Base-by-base conservation (phyloP, 2,797 vertebrate genomes). In the Lophius americanus region DNA sequence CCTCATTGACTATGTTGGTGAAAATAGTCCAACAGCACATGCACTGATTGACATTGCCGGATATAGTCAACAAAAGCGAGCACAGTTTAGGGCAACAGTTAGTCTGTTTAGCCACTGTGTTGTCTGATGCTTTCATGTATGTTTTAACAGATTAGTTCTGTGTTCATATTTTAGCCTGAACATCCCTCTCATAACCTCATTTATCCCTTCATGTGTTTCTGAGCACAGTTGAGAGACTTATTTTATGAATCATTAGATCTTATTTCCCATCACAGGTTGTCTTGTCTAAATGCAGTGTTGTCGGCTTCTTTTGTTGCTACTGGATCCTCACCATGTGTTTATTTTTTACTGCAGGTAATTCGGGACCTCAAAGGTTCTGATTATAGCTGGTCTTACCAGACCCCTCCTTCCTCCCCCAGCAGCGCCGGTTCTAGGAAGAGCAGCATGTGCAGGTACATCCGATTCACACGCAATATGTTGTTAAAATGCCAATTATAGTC, bases 361-460 rank as follows among this genome's bases (percentile, higher is more conserved):
- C 93, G 96, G 81, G 98, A 99, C 87, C 89, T 99, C 81, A 99
- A 99, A 87, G 97, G 98, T 49, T 99, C 98, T 0, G 98, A 99
- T 84, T 98, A 96, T 71, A 97, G 94, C 88, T 99, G 98, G 98
- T 97, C 97, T 46, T 99, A 99, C 89, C 97, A 99, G 93, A 99
- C 98, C 0, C 98, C 97, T 0, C 98, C 98, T 0, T 98, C 97
- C 0, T 99, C 98, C 0, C 98, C 98, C 53, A 97, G 96, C 89
- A 98, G 96, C 87, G 93, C 95, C 3, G 92, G 95, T 62, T 99
- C 97, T 78, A 95, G 97, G 54, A 99, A 99, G 88, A 96, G 96
- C 91, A 99, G 97, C 92, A 95, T 98, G 95, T 98, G 97, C 95
- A 98, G 98, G 97, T 97, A 67, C 11, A 6, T 14, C 35, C 47